phyloP scores from a whole-genome alignment of 1,140 invertebrate genomes.

The Ptiloglossa arizonensis region DNA sequence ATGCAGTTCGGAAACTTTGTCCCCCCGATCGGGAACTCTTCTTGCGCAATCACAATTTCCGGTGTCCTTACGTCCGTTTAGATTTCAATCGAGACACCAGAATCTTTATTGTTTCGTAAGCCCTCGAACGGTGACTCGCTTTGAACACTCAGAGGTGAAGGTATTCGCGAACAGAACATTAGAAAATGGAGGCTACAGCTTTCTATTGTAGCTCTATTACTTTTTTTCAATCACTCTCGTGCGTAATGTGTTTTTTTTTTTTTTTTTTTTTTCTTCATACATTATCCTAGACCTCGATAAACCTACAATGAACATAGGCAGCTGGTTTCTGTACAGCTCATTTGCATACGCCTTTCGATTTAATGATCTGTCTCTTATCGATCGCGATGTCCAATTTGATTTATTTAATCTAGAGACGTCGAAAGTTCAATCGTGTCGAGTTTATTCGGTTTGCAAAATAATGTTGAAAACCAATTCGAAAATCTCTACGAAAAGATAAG shows the following conservation, averaged over 20 bases:
- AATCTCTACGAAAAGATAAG: too few relatives aligned
- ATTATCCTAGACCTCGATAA: constrained; percentile 16
- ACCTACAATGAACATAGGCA: not conserved
- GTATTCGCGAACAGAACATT: not conserved
- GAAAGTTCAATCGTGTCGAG: not conserved
- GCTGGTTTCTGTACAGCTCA: not conserved
- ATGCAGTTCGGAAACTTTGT: too few relatives aligned
- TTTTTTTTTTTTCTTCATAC: not conserved
- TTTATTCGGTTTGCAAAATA: too few relatives aligned
- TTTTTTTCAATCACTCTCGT: too few relatives aligned
- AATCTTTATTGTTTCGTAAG: not conserved
- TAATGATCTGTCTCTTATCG: not conserved
- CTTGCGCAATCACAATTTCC: constrained; percentile 2
- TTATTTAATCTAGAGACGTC: not conserved
- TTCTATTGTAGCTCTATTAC: not conserved
- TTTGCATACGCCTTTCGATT: not conserved
- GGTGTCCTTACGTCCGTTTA: not conserved
- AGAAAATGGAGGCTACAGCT: not conserved
- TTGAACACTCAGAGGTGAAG: not conserved
- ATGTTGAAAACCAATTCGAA: too few relatives aligned
- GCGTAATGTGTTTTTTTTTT: too few relatives aligned
- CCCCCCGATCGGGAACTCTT: not conserved
- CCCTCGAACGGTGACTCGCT: too few relatives aligned
- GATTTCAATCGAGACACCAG: too few relatives aligned
- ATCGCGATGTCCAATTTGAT: not conserved